These are phyloP conservation scores for Thalassophryne amazonica DNA, from an alignment of 2,797 vertebrate genomes.

Conservation along the genomic window DNA sequence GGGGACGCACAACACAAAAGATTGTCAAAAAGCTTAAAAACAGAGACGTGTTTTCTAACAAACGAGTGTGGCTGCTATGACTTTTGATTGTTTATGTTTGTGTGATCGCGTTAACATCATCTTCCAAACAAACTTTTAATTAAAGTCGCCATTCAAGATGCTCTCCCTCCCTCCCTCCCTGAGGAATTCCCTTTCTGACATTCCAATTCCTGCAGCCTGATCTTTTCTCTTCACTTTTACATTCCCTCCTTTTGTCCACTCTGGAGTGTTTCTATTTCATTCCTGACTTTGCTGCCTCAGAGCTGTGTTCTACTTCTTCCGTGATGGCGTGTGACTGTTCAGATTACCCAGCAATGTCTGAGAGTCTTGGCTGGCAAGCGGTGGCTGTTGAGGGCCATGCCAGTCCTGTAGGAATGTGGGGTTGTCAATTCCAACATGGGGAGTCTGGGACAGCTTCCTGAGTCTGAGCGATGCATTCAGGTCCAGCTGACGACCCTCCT, in stretches of 20 bases:
- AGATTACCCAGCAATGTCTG: slow-evolving; percentile 83
- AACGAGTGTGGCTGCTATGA: no score
- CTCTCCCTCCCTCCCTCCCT: slow-evolving; percentile 51
- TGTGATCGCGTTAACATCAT: slow-evolving; percentile 26
- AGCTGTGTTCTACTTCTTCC: no score
- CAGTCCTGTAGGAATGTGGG: slow-evolving; percentile 93
- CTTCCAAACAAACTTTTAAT: slow-evolving; percentile 68
- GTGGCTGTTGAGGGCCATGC: slow-evolving; percentile 63
- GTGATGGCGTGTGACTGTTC: slow-evolving; percentile 19
- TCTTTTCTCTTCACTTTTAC: background rate
- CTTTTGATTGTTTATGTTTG: background rate
- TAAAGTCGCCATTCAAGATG: slow-evolving; percentile 56
- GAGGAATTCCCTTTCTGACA: slow-evolving; percentile 56
- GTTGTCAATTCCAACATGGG: slow-evolving; percentile 97
- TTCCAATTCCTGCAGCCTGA: slow-evolving; percentile 20
- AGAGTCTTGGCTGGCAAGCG: slow-evolving; percentile 66
- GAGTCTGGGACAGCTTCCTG: slow-evolving; percentile 94
- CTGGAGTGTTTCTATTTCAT: background rate
- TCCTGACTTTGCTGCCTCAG: background rate
- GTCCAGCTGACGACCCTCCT: slow-evolving; percentile 93
- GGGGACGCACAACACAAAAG: background rate
- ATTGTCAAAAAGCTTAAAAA: background rate
- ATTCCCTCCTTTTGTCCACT: background rate
- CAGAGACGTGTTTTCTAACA: no score
- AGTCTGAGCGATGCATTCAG: slow-evolving; percentile 94